Evolutionary conservation across 2,113 vertebrate genomes (phyloP), one percentile per base, ranked within the genome.

Genomic region (Dendropsophus ebraccatus): DNA sequence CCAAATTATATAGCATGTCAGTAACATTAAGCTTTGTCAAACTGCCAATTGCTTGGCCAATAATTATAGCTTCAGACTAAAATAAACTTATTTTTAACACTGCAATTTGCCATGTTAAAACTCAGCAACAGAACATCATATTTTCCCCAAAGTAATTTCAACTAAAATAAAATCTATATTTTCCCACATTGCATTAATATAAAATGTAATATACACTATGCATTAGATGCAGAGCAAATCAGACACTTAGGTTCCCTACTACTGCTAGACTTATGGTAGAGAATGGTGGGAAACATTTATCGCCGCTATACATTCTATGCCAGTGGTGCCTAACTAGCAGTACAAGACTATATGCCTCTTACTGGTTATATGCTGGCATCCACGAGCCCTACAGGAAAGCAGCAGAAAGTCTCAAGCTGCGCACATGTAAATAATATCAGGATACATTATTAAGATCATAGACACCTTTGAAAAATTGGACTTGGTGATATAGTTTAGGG

Each of bases 1-100:
- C 84, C 47, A 85, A 85, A 85, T 85, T 79, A 85, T 69, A 85
- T 79, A 77, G 73, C 56, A 79, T 85, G 84, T 79, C 84, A 70
- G 62, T 69, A 67, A 69, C 84, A 70, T 85, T 77, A 79, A 16
- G 58, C 75, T 77, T 76, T 84, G 83, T 84, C 83, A 85, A 78
- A 77, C 84, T 79, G 84, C 84, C 84, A 85, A 85, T 78, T 85
- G 45, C 84, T 78, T 70, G 75, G 65, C 74, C 74, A 85, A 65
- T 85, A 85, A 85, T 85, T 85, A 85, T 28, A 85, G 75, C 62
- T 79, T 41, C 30, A 69, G 30, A 41, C 60, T 69, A 79, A 78
- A 85, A 85, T 52, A 7, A 78, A 76, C 52, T 84, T 83, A 35
- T 69, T 84, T 60, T 74, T 50, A 58, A 60, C 82, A 60, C 50